phyloP scores from a whole-genome alignment of 1,140 invertebrate species.

The Muscidifurax raptorellus region DNA sequence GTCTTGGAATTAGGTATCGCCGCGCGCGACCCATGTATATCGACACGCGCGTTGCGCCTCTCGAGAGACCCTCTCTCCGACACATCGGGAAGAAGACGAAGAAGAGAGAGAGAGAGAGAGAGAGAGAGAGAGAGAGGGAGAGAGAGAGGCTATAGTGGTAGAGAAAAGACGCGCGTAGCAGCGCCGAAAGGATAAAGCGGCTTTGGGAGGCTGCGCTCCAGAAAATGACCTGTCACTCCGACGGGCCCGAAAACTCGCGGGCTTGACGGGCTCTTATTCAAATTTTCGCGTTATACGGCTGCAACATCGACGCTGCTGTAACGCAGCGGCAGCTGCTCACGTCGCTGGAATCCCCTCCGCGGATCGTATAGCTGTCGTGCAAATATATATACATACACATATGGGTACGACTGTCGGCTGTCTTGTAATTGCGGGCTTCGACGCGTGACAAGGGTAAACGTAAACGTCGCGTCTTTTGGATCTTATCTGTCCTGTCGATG shows the following conservation, averaged over 20 bases:
- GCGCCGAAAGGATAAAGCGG: constrained; percentile 63
- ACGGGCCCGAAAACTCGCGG: constrained; percentile 22
- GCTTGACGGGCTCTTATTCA: constrained; percentile 56
- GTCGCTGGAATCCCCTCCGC: not conserved
- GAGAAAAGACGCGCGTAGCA: constrained; percentile 43
- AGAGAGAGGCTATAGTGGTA: not conserved
- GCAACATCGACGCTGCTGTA: constrained; percentile 14
- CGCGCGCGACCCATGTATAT: not conserved
- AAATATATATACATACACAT: not conserved
- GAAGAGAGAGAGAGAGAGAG: constrained; percentile 50
- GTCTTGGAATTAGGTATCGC: constrained; percentile 29
- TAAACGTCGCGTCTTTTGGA: not conserved
- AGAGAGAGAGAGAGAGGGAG: constrained; percentile 40
- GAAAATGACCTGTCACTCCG: constrained; percentile 74
- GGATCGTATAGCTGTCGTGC: not conserved
- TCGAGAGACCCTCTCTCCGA: not conserved
- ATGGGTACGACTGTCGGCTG: constrained; percentile 24
- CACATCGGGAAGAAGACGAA: constrained; percentile 42
- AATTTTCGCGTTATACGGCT: constrained; percentile 53
- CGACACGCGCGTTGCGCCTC: not conserved
- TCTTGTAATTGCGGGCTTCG: constrained; percentile 32
- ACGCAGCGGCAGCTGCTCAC: not conserved
- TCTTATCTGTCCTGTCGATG: not conserved
- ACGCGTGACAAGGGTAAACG: constrained; percentile 8
- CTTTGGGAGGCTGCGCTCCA: constrained; percentile 65